Evolutionary conservation across 1,140 invertebrate species (phyloP).

Genomic region (Euura saliciscinereae): DNA sequence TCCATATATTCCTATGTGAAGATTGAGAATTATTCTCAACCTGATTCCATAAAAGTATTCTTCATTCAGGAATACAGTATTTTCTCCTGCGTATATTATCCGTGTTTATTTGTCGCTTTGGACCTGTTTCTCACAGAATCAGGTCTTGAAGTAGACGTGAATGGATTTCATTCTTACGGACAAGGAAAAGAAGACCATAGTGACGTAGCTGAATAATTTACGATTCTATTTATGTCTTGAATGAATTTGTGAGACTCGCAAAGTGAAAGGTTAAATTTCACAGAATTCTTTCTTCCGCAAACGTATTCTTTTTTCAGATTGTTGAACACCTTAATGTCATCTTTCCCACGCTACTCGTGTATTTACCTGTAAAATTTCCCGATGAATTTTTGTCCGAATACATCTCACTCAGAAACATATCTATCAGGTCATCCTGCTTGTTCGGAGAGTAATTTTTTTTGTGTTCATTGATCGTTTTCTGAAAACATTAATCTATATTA

Average conservation of each 20-base stretch:
- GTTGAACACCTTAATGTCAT: no score
- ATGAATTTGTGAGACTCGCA: background rate
- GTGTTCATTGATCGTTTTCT: constrained; percentile 69
- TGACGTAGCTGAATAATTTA: background rate
- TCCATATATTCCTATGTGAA: no score
- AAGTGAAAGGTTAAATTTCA: background rate
- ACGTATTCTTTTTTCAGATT: no score
- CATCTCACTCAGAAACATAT: constrained; percentile 77
- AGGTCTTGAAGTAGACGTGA: no score
- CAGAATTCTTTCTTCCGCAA: background rate
- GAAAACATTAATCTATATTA: constrained; percentile 28
- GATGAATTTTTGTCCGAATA: constrained; percentile 51
- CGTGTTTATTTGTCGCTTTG: no score
- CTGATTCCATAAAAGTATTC: no score
- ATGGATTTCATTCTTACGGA: no score
- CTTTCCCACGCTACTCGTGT: background rate
- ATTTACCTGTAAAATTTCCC: constrained; percentile 66
- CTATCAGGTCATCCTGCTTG: constrained; percentile 73
- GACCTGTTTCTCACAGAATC: no score
- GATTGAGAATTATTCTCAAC: no score
- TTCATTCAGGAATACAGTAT: no score
- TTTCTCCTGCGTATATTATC: no score
- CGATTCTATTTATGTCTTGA: background rate
- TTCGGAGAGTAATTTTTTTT: constrained; percentile 57
- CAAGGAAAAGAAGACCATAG: background rate